Base-by-base conservation (phyloP, 2,888 invertebrate species). In the Pristionchus maxplancki region DNA sequence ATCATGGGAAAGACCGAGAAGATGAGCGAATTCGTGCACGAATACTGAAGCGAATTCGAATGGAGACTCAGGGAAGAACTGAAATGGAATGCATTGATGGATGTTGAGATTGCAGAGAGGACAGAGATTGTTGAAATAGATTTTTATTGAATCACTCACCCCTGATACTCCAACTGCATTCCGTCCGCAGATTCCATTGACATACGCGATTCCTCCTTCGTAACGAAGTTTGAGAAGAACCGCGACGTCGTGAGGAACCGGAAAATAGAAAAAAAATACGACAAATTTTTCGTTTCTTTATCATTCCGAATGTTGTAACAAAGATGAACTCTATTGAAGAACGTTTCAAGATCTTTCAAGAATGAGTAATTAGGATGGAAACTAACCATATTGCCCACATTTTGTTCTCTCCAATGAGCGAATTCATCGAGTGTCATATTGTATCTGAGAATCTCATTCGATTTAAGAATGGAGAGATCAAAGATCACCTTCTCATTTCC, bases 151-250 rank as follows among this genome's bases (percentile, higher is more conserved):
- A n/a, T n/a, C n/a, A n/a, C n/a, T n/a, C 13, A 92, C 92, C n/a
- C 92, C 92, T 67, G 90, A 90, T 53, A 92, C 88, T 84, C 91
- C 90, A 17, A 92, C 85, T 53, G 89, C 90, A 53, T 90, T 90
- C 13, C 90, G 89, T 34, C 90, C 90, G 64, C 92, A 92, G 11
- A 90, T 89, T 50, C 91, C 91, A 83, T 91, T 90, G 0, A 90
- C 90, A 67, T 90, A 91, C 1, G 92, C 91, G 48, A 91, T 92
- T 15, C 92, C 92, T 50, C 92, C 92, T 81, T 92, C 92, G 89
- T 91, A 91, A 62, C 91, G 89, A 44, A 91, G 90, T n/a, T 90
- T 67, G 31, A 92, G 64, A 6, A 92, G 89, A 53, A 92, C 89
- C 0, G 91, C 90, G 5, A 92, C 89, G 87, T 92, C 92, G 71